Evolutionary conservation across 2,888 invertebrate genomes (phyloP), one percentile per base, ranked within the genome.

Genomic region (Orthosia incerta): DNA sequence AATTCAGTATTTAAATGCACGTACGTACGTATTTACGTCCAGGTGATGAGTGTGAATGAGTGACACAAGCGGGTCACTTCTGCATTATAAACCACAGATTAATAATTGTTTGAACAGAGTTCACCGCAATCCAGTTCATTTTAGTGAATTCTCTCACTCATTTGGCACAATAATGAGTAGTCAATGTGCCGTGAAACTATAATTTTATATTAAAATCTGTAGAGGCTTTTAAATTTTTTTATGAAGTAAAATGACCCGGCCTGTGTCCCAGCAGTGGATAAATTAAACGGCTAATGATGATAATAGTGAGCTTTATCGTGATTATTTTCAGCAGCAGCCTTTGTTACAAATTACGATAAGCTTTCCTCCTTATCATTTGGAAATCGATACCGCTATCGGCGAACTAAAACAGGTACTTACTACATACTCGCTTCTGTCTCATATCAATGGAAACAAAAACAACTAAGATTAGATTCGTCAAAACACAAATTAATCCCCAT

Each of bases 51-150:
- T 63, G 31, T 63, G 64, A 65, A 53, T 50, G 74, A 74, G 62
- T 70, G 76, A 73, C 80, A 51, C 23, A 65, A 64, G n/a, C 26
- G 50, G 45, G 57, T 16, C 61, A 26, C 31, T 15, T 26, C 39
- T 53, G 18, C 57, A 65, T 64, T 53, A 26, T 39, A 26, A 9
- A 74, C 76, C 76, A 56, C 80, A 56, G 20, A 73, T 60, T 76
- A 39, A 55, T 60, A 50, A 64, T 64, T 53, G 18, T 53, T 18
- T 57, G 46, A 20, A 50, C n/a, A 2, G 16, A 65, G 60, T 64
- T 50, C n/a, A 45, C 31, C 39, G 16, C 26, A 46, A 62, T 61
- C 18, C 55, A n/a, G 46, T 31, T n/a, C 15, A 23, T 48, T 53
- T 45, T 15, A 57, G 11, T 31, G 11, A 63, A 71, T 51, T 31